Evolutionary conservation across 2,888 invertebrate species (phyloP).

Genomic region (Pecten maximus): DNA sequence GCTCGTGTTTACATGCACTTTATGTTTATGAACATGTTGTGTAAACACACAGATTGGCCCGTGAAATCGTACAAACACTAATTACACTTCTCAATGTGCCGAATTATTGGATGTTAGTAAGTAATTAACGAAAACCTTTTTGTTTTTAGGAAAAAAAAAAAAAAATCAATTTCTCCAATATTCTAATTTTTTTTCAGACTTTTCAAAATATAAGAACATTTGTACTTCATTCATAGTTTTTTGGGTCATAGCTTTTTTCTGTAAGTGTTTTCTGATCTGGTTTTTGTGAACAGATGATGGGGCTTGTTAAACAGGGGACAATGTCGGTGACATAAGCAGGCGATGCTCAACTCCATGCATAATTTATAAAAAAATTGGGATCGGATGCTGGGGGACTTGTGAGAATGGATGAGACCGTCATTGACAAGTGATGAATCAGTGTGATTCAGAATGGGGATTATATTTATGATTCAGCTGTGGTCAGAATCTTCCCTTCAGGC

Average conservation of each 20-base stretch:
- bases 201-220: not conserved
- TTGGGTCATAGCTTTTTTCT: not conserved
- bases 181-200: not conserved
- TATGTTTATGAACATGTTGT: not conserved
- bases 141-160: not conserved
- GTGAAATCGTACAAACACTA: not conserved
- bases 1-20: not conserved
- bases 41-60: not conserved
- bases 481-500: not conserved
- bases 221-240: not conserved
- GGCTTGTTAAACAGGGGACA: not conserved
- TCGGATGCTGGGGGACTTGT: not conserved
- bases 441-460: not conserved
- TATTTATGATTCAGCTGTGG: constrained; percentile 27
- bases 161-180: not conserved
- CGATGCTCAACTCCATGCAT: not conserved
- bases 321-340: not conserved
- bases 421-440: constrained; percentile 4
- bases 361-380: not conserved
- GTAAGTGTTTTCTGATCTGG: not conserved
- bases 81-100: not conserved
- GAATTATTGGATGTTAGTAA: not conserved
- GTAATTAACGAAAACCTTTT: not conserved
- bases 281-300: not conserved
- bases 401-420: not conserved